A percentile compares a stretch with the other conserved stretches of the same genome.
Conservation (phyloP, 2,888 invertebrate genomes). For the Platynereis dumerilii region DNA sequence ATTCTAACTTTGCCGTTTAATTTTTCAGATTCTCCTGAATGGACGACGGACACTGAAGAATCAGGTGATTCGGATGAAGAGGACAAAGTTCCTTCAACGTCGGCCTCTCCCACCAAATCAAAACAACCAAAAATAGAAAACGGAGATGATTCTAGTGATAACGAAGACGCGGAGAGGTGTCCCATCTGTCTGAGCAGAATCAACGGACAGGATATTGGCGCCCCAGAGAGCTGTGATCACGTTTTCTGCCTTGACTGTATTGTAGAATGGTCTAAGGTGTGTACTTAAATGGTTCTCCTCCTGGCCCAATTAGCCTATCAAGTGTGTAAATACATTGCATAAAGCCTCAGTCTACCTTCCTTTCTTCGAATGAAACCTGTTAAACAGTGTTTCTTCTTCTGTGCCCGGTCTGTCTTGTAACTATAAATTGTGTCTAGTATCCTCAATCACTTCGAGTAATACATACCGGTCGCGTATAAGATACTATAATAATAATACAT, state of each 20-base stretch:
- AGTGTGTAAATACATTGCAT: too few relatives aligned
- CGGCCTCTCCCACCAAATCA: constrained; percentile 3
- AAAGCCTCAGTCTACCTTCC: too few relatives aligned
- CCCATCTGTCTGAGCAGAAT: constrained; percentile 71
- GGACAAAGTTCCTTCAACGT: not conserved
- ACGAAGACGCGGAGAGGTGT: constrained; percentile 14
- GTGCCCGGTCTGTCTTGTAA: too few relatives aligned
- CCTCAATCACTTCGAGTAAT: too few relatives aligned
- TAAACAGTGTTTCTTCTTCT: too few relatives aligned
- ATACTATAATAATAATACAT: too few relatives aligned
- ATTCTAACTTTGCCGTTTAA: too few relatives aligned
- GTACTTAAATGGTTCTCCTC: too few relatives aligned
- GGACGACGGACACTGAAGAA: not conserved
- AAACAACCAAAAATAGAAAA: not conserved
- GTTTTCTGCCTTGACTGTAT: constrained; percentile 89
- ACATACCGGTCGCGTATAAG: too few relatives aligned
- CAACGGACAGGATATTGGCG: constrained; percentile 80
- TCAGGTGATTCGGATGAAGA: not conserved
- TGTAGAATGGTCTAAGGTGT: constrained; percentile 86
- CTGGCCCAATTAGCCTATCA: too few relatives aligned
- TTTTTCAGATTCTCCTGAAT: constrained; percentile 4
- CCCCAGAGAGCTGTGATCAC: constrained; percentile 87
- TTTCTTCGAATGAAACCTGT: too few relatives aligned
- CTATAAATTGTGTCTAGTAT: too few relatives aligned
- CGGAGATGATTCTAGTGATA: constrained; percentile 12